phyloP scores from a whole-genome alignment of 2,113 vertebrate species.

The Oreochromis spilurus region DNA sequence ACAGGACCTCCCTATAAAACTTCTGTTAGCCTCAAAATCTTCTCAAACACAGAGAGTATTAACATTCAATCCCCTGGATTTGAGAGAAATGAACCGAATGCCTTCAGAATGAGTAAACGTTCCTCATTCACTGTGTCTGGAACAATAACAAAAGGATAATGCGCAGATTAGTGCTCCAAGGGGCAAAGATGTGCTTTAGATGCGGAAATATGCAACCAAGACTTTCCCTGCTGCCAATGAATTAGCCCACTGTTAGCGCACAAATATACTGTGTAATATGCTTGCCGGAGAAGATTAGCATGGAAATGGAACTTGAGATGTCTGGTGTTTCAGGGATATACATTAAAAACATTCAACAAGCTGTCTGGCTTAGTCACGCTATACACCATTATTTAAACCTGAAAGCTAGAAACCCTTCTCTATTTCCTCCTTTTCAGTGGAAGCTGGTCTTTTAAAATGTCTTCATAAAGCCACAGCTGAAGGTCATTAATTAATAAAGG shows the following conservation, averaged over 20 bases:
- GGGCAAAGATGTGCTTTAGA: constrained; percentile 65
- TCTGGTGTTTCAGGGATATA: constrained; percentile 54
- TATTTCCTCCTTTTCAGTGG: not conserved
- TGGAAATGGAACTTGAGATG: constrained; percentile 63
- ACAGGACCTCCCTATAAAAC: not conserved
- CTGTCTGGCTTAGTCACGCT: constrained; percentile 1
- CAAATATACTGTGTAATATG: constrained; percentile 50
- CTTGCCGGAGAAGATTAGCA: constrained; percentile 58
- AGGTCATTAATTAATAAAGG: constrained; percentile 16
- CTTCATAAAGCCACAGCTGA: constrained; percentile 21
- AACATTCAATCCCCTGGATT: constrained; percentile 52
- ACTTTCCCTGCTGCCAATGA: constrained; percentile 55
- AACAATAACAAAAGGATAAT: constrained; percentile 72
- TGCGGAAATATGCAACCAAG: constrained; percentile 63
- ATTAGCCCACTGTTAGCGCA: constrained; percentile 64
- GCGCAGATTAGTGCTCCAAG: constrained; percentile 59
- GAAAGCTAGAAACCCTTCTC: not conserved
- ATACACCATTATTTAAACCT: constrained; percentile 4
- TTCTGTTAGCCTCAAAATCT: constrained; percentile 22
- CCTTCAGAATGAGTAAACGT: constrained; percentile 58
- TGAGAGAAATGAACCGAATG: constrained; percentile 57
- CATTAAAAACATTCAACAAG: constrained; percentile 36
- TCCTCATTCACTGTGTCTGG: constrained; percentile 54
- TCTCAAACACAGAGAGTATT: constrained; percentile 43
- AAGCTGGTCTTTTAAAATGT: constrained; percentile 19